Evolutionary conservation across 2,797 vertebrate genomes (phyloP), one percentile per base, ranked within the genome.

Genomic region (Sorex maritimensis): DNA sequence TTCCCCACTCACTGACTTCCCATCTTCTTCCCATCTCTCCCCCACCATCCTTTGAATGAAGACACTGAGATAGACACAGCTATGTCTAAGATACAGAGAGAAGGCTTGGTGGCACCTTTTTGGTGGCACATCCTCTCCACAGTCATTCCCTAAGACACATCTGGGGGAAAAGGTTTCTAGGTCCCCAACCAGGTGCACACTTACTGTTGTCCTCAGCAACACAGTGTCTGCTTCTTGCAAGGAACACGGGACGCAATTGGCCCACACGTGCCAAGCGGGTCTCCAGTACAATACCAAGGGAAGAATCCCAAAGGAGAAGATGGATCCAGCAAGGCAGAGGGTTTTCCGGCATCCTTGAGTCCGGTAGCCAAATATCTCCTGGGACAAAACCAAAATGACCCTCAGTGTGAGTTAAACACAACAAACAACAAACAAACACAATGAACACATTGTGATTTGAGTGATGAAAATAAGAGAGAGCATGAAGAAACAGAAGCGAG

Each of bases 311-410:
- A 97, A 92, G 30, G 98, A 97, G n/a, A 98, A 86, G 78, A 98
- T 23, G 38, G 93, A 97, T 30, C 97, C 98, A 19, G 92, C 91
- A 17, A 97, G 74, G 92, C 97, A 98, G 74, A 98, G 87, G 4
- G 79, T 94, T 95, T 93, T 95, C 81, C 96, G 90, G 80, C 94
- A 97, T 46, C 71, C 41, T 13, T 93, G 71, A 15, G 96, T 97
- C 77, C 10, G 95, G 85, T 98, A 98, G 92, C 98, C 98, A 94
- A 98, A 98, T 15, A 98, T 95, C 80, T 98, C 98, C 98, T 98
- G 84, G 26, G 77, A 46, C 21, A 78, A 61, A 94, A 92, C 46
- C 83, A 86, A 92, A 77, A 72, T 3, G 21, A 82, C 24, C 34
- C 75, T 41, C 72, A 68, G 21, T 49, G n/a, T 63, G 30, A 21